Conservation (phyloP, 2,888 invertebrate genomes). For the Laspeyria flexula region DNA sequence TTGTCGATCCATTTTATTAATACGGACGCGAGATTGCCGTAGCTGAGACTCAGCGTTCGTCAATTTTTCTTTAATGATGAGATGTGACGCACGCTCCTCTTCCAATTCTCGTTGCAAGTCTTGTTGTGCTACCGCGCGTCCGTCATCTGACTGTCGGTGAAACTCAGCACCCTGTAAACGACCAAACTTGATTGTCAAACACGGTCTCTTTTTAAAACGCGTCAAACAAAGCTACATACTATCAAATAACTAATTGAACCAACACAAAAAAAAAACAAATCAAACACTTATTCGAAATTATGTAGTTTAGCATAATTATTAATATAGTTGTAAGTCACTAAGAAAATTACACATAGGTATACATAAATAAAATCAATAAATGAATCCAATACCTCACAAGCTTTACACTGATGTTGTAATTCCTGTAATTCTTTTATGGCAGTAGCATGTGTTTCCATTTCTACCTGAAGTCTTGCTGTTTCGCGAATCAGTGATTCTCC, state of each 20-base stretch:
- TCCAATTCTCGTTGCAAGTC: slow-evolving; percentile 67
- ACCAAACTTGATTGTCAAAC: no score
- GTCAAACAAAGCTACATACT: no score
- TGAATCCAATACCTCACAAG: no score
- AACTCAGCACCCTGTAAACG: no score
- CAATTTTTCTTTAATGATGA: slow-evolving; percentile 65
- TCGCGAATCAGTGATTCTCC: slow-evolving; percentile 76
- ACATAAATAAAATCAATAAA: no score
- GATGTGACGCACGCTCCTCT: slow-evolving; percentile 64
- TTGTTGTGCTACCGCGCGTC: slow-evolving; percentile 28
- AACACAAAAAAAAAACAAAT: no score
- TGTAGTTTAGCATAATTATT: no score
- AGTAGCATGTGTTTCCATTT: slow-evolving; percentile 57
- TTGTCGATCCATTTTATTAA: slow-evolving; percentile 78
- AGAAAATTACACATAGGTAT: no score
- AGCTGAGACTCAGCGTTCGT: slow-evolving; percentile 67
- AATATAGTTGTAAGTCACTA: no score
- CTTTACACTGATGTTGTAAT: slow-evolving; percentile 52
- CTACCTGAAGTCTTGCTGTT: slow-evolving; percentile 67
- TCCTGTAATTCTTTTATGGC: slow-evolving; percentile 55
- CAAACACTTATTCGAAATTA: no score
- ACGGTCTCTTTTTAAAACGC: no score
- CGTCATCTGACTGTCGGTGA: neutral
- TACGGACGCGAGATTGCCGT: slow-evolving; percentile 65
- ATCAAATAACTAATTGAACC: no score